phyloP scores from a whole-genome alignment of 1,140 invertebrate species.

The Pseudobourletiella spinata region DNA sequence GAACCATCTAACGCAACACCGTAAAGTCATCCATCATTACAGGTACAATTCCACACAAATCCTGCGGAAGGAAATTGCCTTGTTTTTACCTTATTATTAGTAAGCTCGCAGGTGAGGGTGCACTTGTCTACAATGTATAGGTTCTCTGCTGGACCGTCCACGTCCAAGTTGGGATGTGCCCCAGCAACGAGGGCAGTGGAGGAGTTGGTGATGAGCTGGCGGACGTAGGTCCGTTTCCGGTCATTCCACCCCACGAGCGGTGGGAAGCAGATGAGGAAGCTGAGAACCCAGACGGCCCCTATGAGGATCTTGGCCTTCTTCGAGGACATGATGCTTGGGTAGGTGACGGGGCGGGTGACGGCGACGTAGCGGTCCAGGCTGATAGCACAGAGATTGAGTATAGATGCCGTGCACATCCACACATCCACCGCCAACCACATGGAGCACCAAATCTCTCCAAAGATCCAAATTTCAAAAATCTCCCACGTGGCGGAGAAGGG shows the following conservation, averaged over 20 bases:
- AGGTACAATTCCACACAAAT: too few relatives aligned
- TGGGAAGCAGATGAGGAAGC: constrained; percentile 93
- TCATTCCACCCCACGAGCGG: constrained; percentile 82
- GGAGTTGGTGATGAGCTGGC: constrained; percentile 17
- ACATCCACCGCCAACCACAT: constrained; percentile 91
- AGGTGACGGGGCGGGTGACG: constrained; percentile 84
- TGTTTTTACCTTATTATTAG: constrained; percentile 66
- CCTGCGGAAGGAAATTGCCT: background rate
- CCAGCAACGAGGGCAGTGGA: background rate
- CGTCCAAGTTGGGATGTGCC: background rate
- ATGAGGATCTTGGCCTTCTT: constrained; percentile 79
- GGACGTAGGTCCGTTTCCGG: constrained; percentile 41
- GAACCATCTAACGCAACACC: too few relatives aligned
- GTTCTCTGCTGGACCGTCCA: background rate
- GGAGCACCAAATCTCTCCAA: constrained; percentile 82
- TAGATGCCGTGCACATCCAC: constrained; percentile 93
- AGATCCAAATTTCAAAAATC: constrained; percentile 75
- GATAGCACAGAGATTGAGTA: constrained; percentile 57
- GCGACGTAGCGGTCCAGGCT: constrained; percentile 86
- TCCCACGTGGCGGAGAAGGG: constrained; percentile 82
- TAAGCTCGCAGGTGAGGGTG: constrained; percentile 78
- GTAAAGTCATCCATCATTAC: too few relatives aligned
- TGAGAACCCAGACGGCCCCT: constrained; percentile 82
- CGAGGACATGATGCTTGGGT: constrained; percentile 84
- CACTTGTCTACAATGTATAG: constrained; percentile 43